These are phyloP conservation scores for Pocillopora grandis DNA, from an alignment of 92 coral and sea anemone species.

Conservation along the genomic window DNA sequence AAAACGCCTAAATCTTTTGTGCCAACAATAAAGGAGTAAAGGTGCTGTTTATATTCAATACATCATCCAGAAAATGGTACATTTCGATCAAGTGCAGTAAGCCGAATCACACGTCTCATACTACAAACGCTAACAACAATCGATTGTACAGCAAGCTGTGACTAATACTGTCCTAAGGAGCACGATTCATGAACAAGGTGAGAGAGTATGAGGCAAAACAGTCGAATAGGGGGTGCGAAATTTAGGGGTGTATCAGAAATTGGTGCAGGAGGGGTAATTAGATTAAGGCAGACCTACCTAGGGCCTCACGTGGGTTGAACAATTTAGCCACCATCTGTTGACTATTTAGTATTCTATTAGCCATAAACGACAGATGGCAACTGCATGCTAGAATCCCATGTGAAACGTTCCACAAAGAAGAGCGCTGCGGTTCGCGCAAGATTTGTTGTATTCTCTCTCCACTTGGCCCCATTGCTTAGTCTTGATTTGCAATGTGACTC, in stretches of 20 bases:
- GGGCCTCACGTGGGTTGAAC: conserved; percentile 97
- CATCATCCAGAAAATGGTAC: conserved; percentile 73
- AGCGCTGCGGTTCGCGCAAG: conserved; percentile 81
- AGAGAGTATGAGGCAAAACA: conserved; percentile 1
- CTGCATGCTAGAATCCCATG: conserved; percentile 99
- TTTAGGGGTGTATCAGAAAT: conserved; percentile 54
- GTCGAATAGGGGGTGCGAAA: conserved; percentile 54
- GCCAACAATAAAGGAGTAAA: conserved; percentile 58
- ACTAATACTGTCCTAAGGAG: background rate
- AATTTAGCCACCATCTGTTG: conserved; percentile 99
- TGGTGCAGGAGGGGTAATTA: conserved; percentile 80
- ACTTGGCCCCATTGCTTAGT: conserved; percentile 71
- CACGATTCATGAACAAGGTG: background rate
- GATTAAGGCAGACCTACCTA: conserved; percentile 91
- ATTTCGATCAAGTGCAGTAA: conserved; percentile 29
- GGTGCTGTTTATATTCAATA: conserved; percentile 64
- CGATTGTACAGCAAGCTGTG: conserved; percentile 20
- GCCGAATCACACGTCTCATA: conserved; percentile 34
- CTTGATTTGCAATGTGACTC: conserved; percentile 85
- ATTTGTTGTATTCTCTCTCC: conserved; percentile 72
- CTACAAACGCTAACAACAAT: conserved; percentile 28
- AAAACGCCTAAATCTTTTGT: conserved; percentile 72
- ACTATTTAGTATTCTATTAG: conserved; percentile 99
- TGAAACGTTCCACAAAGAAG: conserved; percentile 98
- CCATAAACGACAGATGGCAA: conserved; percentile 99